Percentiles rank a stretch among this genome's conserved stretches.
phyloP scores from a whole-genome alignment of 2,888 invertebrate genomes.

The Phyto melanocephala region DNA sequence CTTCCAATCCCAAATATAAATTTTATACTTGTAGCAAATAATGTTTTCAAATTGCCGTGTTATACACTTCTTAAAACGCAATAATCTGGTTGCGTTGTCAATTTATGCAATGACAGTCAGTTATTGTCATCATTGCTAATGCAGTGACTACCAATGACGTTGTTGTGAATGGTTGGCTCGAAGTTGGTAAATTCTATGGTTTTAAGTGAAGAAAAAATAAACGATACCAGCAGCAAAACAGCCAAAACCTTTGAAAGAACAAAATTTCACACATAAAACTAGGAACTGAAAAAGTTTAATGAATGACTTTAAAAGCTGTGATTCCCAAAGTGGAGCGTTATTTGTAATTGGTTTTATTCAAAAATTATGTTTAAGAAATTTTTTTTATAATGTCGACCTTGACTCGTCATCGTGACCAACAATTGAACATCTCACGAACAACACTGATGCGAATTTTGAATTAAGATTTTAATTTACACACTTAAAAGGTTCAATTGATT shows the following conservation, averaged over 20 bases:
- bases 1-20: background rate
- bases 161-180: constrained; percentile 14
- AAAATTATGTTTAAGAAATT: no score
- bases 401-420: no score
- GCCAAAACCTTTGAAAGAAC: background rate
- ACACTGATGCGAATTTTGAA: no score
- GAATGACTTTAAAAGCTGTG: constrained; percentile 53
- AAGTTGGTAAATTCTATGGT: constrained; percentile 45
- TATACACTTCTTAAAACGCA: constrained; percentile 18
- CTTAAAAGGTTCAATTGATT: no score
- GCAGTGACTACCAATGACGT: background rate
- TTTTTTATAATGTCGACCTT: no score
- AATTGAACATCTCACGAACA: no score
- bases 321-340: no score
- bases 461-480: no score
- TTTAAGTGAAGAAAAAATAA: constrained; percentile 49
- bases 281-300: constrained; percentile 57
- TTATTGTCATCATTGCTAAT: background rate
- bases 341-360: no score
- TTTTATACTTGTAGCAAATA: background rate
- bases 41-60: constrained; percentile 30
- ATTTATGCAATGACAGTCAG: background rate
- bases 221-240: background rate
- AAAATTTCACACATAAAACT: constrained; percentile 29
- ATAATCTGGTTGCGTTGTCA: constrained; percentile 26